Evolutionary conservation across 2,797 vertebrate species (phyloP), one percentile per base, ranked within the genome.

Genomic region (Erithacus rubecula): DNA sequence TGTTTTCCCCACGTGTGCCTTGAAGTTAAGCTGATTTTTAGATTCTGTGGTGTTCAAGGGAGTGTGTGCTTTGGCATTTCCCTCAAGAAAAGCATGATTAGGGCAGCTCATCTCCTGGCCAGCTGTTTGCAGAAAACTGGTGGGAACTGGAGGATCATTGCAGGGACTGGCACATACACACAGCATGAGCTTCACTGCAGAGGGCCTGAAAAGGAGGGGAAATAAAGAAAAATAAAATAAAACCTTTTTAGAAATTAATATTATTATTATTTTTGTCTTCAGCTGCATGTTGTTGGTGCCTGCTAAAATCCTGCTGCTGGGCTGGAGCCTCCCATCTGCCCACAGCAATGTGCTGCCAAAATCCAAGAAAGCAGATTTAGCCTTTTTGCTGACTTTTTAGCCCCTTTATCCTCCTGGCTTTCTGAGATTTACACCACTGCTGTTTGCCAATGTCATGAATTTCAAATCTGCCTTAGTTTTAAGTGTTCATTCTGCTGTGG

Each of bases 341-440:
- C 2, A 1, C 64, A 49, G 67, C 4, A 7, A 4, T 34, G 37
- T 5, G 26, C 77, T 91, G 82, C 87, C 92, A 89, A 87, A 87
- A 65, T 49, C 46, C 32, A 53, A 90, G 90, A 58, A 78, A 92
- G 88, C 93, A 89, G 90, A 74, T 93, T 91, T 80, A 74, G 67
- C 77, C 64, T 92, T 89, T 76, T 76, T 92, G 49, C 83, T 93
- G 93, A 83, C 67, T 84, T 90, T 77, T 64, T 58, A 91, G 67
- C 67, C 87, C 37, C 81, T 87, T 81, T 92, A 53, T 94, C 79
- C 79, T 83, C 53, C 49, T 1, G 6, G 20, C 83, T 92, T 94
- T 77, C 29, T 2, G 53, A 94, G 89, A 72, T 90, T 63, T 86
- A 30, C 6, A 3, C 34, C 30, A 14, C 27, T 49, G 43, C 53